Percentiles rank a stretch among this genome's conserved stretches.
phyloP scores from a whole-genome alignment of 2,797 vertebrate species.

The Eulemur albifrons region DNA sequence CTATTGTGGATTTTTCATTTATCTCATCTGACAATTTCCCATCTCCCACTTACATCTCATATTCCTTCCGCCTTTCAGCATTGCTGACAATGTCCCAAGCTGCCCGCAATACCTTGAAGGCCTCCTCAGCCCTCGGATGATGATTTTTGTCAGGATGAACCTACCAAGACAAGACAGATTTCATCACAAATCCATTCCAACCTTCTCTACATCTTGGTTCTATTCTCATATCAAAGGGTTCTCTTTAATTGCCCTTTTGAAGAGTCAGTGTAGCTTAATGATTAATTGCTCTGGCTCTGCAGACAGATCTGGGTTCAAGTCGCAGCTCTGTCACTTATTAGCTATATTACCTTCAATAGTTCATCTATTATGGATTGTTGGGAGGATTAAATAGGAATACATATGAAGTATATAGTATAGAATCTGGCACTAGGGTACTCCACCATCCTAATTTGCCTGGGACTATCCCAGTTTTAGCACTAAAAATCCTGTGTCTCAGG shows the following conservation, averaged over 20 bases:
- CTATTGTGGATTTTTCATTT: background rate
- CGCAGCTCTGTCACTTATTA: background rate
- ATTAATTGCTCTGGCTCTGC: background rate
- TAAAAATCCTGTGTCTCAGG: background rate
- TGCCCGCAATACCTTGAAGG: slow-evolving; percentile 95
- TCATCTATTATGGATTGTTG: background rate
- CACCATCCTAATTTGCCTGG: background rate
- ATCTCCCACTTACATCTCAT: slow-evolving; percentile 90
- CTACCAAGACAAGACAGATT: slow-evolving; percentile 81
- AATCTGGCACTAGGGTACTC: slow-evolving; percentile 3
- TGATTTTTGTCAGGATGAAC: slow-evolving; percentile 98
- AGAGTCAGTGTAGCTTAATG: slow-evolving; percentile 27
- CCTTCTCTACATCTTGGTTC: background rate
- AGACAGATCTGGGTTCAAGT: slow-evolving; percentile 15
- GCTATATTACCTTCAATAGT: slow-evolving; percentile 37
- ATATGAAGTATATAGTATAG: background rate
- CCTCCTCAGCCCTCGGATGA: slow-evolving; percentile 94
- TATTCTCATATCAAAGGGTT: background rate
- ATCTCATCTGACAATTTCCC: background rate
- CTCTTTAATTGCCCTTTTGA: slow-evolving; percentile 27
- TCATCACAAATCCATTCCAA: slow-evolving; percentile 49
- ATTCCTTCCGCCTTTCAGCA: slow-evolving; percentile 92
- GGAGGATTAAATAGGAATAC: slow-evolving; percentile 30
- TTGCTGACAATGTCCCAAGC: slow-evolving; percentile 97
- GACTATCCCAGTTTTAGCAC: background rate